These are phyloP conservation scores for Phacellophora camtschatica DNA, from an alignment of 30 jellyfish, hydroid and myxozoan genomes.

Conservation along the genomic window DNA sequence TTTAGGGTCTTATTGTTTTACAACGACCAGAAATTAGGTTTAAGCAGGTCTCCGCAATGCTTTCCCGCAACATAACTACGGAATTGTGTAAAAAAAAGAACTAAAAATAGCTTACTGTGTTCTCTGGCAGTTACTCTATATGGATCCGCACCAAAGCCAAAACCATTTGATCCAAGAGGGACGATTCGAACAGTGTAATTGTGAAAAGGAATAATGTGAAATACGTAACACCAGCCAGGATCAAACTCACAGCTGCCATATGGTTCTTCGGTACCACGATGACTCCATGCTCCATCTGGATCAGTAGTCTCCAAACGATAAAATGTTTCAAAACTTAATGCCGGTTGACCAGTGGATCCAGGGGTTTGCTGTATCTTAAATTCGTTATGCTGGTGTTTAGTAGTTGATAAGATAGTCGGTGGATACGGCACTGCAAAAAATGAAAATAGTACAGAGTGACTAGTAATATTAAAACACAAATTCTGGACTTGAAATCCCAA, in stretches of 20 bases:
- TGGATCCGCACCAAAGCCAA: constrained; percentile 37
- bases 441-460: too few species aligned
- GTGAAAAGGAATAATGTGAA: constrained; percentile 10
- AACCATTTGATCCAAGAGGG: constrained; percentile 17
- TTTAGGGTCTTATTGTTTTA: too few species aligned
- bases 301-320: constrained; percentile 46
- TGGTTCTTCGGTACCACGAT: not conserved
- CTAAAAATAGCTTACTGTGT: constrained; percentile 29
- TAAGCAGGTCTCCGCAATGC: too few species aligned
- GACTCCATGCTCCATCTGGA: constrained; percentile 53
- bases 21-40: too few species aligned
- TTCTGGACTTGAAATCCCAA: too few species aligned
- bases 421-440: constrained; percentile 60
- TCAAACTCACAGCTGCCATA: constrained; percentile 22
- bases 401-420: constrained; percentile 4
- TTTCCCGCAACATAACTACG: too few species aligned
- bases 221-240: not conserved
- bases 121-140: constrained; percentile 28
- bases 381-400: not conserved
- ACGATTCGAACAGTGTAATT: constrained; percentile 42
- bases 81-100: too few species aligned
- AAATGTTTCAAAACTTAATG: constrained; percentile 7
- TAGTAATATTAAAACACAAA: too few species aligned
- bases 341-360: not conserved
- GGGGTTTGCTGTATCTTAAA: not conserved